Evolutionary conservation across 2,797 vertebrate genomes (phyloP).

Genomic region (Eptatretus atami): DNA sequence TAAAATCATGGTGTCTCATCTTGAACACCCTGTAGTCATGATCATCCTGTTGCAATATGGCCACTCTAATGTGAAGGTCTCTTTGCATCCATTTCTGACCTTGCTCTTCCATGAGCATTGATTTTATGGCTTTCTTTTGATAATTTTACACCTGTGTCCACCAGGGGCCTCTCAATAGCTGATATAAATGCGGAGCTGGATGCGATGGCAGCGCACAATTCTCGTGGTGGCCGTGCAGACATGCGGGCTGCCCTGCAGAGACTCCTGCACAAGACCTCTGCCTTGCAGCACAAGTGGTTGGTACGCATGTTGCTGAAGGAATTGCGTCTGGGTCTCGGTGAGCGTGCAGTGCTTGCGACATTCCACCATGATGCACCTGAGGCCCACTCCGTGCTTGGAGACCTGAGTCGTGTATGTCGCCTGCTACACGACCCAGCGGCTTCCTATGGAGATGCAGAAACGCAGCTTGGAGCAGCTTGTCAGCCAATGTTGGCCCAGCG

Average conservation of each 20-base stretch:
- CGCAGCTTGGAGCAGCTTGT: slow-evolving; percentile 12
- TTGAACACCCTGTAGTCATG: too few species aligned
- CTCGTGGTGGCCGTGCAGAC: slow-evolving; percentile 33
- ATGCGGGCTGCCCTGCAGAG: slow-evolving; percentile 50
- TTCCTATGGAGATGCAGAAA: slow-evolving; percentile 55
- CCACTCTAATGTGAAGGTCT: too few species aligned
- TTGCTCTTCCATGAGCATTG: too few species aligned
- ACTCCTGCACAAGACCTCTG: slow-evolving; percentile 54
- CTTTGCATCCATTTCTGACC: too few species aligned
- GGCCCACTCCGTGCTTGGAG: slow-evolving; percentile 51
- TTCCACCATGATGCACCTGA: slow-evolving; percentile 56
- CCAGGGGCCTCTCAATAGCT: slow-evolving; percentile 31
- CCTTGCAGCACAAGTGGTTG: slow-evolving; percentile 87
- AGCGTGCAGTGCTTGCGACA: slow-evolving; percentile 41
- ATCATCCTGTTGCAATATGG: too few species aligned
- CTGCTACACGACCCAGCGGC: slow-evolving; percentile 38
- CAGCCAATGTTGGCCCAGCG: too few species aligned
- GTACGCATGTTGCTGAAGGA: slow-evolving; percentile 91
- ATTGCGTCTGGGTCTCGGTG: slow-evolving; percentile 63
- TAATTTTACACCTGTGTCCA: background rate
- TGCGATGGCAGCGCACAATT: slow-evolving; percentile 38
- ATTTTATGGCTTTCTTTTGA: too few species aligned
- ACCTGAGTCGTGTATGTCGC: slow-evolving; percentile 54
- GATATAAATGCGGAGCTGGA: slow-evolving; percentile 68
- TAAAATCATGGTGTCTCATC: too few species aligned